Evolutionary conservation across 2,113 vertebrate species (phyloP).

Genomic region (Hemichromis elongatus): DNA sequence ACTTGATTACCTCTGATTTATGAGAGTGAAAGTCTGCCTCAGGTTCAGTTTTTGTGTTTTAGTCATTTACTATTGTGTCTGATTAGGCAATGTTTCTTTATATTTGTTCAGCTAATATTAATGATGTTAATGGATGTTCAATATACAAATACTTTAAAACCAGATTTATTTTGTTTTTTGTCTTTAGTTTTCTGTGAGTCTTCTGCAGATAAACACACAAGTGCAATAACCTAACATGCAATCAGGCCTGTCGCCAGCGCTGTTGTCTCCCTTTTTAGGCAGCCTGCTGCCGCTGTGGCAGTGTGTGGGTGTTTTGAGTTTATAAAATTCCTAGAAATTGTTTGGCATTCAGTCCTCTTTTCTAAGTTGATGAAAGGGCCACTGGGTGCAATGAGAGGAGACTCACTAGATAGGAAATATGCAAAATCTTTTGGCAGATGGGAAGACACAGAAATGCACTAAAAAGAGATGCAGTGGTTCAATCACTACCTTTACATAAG

Average conservation of each 20-base stretch:
- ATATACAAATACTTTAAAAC: neutral
- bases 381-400: neutral
- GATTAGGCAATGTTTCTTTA: neutral
- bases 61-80: conserved; percentile 9
- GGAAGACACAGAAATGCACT: neutral
- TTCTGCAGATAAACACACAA: neutral
- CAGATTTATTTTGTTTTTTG: neutral
- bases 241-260: neutral
- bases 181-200: neutral
- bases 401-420: neutral
- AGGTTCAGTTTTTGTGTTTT: conserved; percentile 1
- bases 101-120: neutral
- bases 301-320: neutral
- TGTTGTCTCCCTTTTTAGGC: neutral
- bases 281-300: neutral
- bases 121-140: neutral
- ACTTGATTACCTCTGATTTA: conserved; percentile 24
- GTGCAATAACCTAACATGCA: neutral
- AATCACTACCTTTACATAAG: neutral
- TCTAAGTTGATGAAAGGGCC: neutral
- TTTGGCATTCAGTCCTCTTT: conserved; percentile 12
- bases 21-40: conserved; percentile 10
- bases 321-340: conserved; percentile 10
- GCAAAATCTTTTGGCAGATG: neutral
- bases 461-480: neutral